phyloP scores from a whole-genome alignment of 2,797 vertebrate species.

The Artibeus jamaicensis region DNA sequence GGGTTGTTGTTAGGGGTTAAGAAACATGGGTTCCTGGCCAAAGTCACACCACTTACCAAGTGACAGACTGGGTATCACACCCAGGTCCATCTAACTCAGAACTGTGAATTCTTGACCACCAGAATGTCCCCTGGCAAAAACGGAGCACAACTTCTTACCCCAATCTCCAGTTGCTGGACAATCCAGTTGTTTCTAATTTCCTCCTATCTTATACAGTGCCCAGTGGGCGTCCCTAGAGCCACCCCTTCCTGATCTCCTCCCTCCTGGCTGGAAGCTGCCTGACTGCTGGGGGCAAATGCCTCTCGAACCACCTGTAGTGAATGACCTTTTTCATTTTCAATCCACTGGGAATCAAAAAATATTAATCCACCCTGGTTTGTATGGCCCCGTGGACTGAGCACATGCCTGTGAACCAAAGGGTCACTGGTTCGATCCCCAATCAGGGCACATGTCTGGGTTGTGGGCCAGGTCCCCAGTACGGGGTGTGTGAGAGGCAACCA shows the following conservation, averaged over 20 bases:
- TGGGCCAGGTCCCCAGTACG: too few relatives aligned
- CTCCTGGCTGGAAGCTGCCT: neutral
- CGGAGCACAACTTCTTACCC: too few relatives aligned
- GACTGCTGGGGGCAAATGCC: neutral
- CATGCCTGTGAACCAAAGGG: too few relatives aligned
- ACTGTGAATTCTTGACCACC: neutral
- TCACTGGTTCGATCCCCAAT: too few relatives aligned
- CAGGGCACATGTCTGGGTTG: too few relatives aligned
- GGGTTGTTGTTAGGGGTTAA: neutral
- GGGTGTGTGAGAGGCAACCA: too few relatives aligned
- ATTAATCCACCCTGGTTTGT: neutral
- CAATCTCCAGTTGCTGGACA: neutral
- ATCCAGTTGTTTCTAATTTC: neutral
- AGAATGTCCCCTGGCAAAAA: neutral
- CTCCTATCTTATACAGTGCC: neutral
- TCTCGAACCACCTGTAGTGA: neutral
- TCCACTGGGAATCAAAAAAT: neutral
- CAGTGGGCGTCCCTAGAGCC: neutral
- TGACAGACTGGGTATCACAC: neutral
- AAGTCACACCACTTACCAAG: neutral
- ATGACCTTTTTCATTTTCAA: neutral
- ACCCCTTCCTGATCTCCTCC: neutral
- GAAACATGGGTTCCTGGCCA: neutral
- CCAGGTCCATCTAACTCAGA: neutral
- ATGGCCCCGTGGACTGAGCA: too few relatives aligned